phyloP scores from a whole-genome alignment of 2,888 invertebrate genomes.

The Callyntrura guangdongensis region DNA sequence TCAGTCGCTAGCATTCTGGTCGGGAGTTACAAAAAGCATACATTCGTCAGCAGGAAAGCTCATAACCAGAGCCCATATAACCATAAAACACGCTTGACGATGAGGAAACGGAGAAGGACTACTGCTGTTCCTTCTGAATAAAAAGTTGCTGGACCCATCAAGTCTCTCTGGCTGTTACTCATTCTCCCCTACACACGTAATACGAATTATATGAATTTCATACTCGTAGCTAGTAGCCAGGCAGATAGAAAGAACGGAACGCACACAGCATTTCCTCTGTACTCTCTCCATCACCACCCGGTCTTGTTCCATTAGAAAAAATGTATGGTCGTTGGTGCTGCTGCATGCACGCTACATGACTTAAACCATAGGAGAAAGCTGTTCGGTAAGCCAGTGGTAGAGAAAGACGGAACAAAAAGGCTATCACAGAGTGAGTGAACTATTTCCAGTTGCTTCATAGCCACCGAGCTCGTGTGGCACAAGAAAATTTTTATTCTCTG shows the following conservation, averaged over 20 bases:
- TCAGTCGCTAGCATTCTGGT: background rate
- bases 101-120: constrained; percentile 6
- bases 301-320: constrained; percentile 45
- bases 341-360: constrained; percentile 6
- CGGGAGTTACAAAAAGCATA: background rate
- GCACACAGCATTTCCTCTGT: constrained; percentile 18
- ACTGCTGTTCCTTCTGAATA: constrained; percentile 46
- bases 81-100: constrained; percentile 18
- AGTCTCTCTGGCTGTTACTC: constrained; percentile 50
- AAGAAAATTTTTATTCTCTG: constrained; percentile 37
- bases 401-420: constrained; percentile 19
- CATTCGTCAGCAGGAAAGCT: constrained; percentile 37
- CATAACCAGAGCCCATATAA: constrained; percentile 50
- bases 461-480: constrained; percentile 74
- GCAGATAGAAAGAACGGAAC: background rate
- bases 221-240: too few species aligned
- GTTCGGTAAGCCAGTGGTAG: constrained; percentile 22
- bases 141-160: constrained; percentile 57
- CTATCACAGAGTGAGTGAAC: constrained; percentile 53
- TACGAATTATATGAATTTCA: constrained; percentile 38
- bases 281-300: constrained; percentile 64
- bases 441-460: constrained; percentile 75
- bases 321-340: constrained; percentile 11
- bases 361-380: background rate
- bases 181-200: background rate